Percentiles rank a stretch among this genome's conserved stretches.
Evolutionary conservation across 2,888 invertebrate genomes (phyloP).

Genomic region (Nymphalis polychloros): DNA sequence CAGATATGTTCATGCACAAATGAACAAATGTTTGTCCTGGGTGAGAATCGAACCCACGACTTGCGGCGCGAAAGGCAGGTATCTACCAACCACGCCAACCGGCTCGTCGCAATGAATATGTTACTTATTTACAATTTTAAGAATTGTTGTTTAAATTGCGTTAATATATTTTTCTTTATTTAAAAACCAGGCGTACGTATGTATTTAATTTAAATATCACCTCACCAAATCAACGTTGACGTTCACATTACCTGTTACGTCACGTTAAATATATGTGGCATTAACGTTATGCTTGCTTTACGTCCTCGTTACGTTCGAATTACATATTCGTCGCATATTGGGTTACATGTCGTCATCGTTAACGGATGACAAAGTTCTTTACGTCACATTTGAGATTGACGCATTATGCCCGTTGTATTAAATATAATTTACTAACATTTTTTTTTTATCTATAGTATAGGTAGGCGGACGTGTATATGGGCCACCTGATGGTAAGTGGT

Average conservation of each 20-base stretch:
- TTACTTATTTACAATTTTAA: no score
- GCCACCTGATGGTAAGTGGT: no score
- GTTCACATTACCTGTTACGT: background rate
- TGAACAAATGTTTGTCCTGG: no score
- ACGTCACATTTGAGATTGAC: constrained; percentile 1
- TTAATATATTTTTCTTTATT: background rate
- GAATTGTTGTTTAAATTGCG: no score
- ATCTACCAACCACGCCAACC: no score
- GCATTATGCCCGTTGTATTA: background rate
- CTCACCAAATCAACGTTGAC: background rate
- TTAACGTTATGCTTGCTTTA: constrained; percentile 3
- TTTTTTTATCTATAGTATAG: background rate
- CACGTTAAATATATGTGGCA: constrained; percentile 3
- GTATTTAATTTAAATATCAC: constrained; percentile 1
- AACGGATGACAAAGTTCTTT: constrained; percentile 9
- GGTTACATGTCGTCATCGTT: constrained; percentile 8
- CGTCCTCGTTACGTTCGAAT: constrained; percentile 6
- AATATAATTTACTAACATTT: background rate
- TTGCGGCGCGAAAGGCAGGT: no score
- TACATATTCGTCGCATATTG: constrained; percentile 8
- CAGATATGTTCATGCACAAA: no score
- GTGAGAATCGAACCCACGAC: no score
- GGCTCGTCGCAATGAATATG: no score
- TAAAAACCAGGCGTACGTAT: background rate
- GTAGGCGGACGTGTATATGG: no score